Evolutionary conservation across 2,113 vertebrate species (phyloP), one percentile per base, ranked within the genome.

Genomic region (Hymenochirus boettgeri): DNA sequence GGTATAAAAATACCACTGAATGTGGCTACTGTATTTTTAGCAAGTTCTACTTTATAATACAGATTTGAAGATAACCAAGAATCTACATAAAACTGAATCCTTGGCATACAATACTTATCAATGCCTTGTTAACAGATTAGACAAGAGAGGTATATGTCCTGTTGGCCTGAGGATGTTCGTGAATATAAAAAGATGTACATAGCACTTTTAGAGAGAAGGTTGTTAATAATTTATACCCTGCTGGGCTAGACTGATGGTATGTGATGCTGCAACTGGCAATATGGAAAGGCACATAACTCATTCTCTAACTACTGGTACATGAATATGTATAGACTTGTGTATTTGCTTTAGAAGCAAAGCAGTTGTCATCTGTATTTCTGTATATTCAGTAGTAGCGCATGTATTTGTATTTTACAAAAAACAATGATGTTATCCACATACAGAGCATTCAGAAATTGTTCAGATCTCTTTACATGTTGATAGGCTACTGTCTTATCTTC

Each of bases 151-250:
- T 31, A 18, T 35, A 66, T 48, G 45, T 57, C 45, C 37, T 58
- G 29, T 57, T 66, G 39, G 42, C 27, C 45, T 54, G 42, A 58
- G 54, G 52, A 66, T 50, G 54, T 50, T 57, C 54, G 53, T 54
- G 45, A 29, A 54, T 57, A 37, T 63, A 63, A 63, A 63, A 23
- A 21, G 50, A 63, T 63, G 23, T 59, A 66, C 55, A 59, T 56
- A 58, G 64, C 64, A 51, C 55, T 66, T 66, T 31, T 58, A 59
- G 29, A 27, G 47, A 15, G 46, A 58, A 56, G 26, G 39, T 7
- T 35, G 54, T 66, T 66, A 66, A 66, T 66, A 66, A 59, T 66
- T 66, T 66, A 66, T 58, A 57, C 47, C 64, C 55, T 58, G 64
- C 55, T 66, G 64, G 46, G 55, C 22, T 25, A 66, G 56, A 50